Evolutionary conservation across 2,888 invertebrate genomes (phyloP).

Genomic region (Drosophila atroscutellata): DNA sequence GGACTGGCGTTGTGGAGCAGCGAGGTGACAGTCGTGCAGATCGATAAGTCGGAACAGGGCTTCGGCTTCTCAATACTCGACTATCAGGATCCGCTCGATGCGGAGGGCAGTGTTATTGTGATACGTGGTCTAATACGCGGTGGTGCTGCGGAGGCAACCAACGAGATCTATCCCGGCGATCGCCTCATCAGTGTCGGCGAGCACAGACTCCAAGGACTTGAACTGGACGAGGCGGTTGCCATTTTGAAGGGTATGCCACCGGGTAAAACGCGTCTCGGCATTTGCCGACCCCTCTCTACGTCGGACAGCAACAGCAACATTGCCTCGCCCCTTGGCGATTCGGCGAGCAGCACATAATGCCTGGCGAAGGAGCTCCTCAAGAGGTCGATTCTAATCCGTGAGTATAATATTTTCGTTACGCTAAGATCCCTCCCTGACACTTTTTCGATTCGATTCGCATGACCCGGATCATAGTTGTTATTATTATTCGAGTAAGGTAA

Average conservation of each 20-base stretch:
- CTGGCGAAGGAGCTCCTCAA: conserved; percentile 17
- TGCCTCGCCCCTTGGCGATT: conserved; percentile 83
- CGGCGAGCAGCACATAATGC: conserved; percentile 84
- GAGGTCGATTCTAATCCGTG: conserved; percentile 64
- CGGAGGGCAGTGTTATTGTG: conserved; percentile 97
- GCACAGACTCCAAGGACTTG: conserved; percentile 94
- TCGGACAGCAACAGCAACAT: conserved; percentile 85
- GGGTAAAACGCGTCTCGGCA: conserved; percentile 95
- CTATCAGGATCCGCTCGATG: conserved; percentile 98
- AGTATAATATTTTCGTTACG: conserved; percentile 58
- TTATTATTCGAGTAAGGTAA: not conserved
- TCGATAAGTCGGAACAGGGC: conserved; percentile 97
- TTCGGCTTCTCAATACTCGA: conserved; percentile 99
- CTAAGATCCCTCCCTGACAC: not conserved
- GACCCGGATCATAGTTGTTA: not conserved
- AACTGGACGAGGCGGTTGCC: conserved; percentile 97
- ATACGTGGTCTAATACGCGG: conserved; percentile 98
- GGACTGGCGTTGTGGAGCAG: conserved; percentile 99
- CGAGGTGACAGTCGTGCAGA: conserved; percentile 95
- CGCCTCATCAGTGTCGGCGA: conserved; percentile 96
- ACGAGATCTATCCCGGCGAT: conserved; percentile 97
- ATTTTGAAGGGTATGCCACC: conserved; percentile 97
- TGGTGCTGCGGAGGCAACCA: conserved; percentile 98
- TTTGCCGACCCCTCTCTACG: conserved; percentile 90
- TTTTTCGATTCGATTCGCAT: not conserved